phyloP scores from a whole-genome alignment of 2,113 vertebrate genomes.

The Nesoenas mayeri region DNA sequence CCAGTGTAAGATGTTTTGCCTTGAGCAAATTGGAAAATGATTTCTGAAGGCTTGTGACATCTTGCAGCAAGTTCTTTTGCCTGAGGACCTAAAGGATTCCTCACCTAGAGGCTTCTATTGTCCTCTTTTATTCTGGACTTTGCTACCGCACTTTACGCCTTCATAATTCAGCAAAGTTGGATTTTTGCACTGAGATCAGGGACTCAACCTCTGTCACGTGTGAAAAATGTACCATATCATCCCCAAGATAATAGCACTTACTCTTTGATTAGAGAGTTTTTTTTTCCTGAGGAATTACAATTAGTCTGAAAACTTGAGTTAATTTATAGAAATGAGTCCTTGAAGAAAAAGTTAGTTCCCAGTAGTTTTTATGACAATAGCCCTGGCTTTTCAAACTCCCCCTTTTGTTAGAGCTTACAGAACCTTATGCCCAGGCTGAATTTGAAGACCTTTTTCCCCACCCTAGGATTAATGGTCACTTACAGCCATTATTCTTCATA shows the following conservation, averaged over 20 bases:
- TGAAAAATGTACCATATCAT: slow-evolving; percentile 54
- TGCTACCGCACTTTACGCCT: neutral
- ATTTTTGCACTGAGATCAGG: slow-evolving; percentile 38
- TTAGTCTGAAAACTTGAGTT: slow-evolving; percentile 27
- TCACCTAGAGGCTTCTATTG: neutral
- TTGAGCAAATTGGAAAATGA: neutral
- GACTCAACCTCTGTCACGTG: slow-evolving; percentile 42
- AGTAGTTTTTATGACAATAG: neutral
- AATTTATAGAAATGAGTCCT: slow-evolving; percentile 31
- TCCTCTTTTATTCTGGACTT: slow-evolving; percentile 15
- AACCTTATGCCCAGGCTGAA: neutral
- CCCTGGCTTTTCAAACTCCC: neutral
- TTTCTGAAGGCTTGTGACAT: neutral
- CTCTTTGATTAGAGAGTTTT: slow-evolving; percentile 11
- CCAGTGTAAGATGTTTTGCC: neutral
- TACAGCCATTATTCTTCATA: slow-evolving; percentile 37
- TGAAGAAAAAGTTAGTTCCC: slow-evolving; percentile 32
- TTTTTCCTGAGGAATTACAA: slow-evolving; percentile 22
- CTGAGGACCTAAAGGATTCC: neutral
- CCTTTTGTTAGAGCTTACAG: neutral
- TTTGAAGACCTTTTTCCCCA: neutral
- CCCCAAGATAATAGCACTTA: slow-evolving; percentile 17
- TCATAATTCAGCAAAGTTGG: neutral
- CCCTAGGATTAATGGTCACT: slow-evolving; percentile 20
- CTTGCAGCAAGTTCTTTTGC: neutral